These are phyloP conservation scores for Steinernema hermaphroditum DNA, from an alignment of 2,888 invertebrate genomes.

Conservation along the genomic window DNA sequence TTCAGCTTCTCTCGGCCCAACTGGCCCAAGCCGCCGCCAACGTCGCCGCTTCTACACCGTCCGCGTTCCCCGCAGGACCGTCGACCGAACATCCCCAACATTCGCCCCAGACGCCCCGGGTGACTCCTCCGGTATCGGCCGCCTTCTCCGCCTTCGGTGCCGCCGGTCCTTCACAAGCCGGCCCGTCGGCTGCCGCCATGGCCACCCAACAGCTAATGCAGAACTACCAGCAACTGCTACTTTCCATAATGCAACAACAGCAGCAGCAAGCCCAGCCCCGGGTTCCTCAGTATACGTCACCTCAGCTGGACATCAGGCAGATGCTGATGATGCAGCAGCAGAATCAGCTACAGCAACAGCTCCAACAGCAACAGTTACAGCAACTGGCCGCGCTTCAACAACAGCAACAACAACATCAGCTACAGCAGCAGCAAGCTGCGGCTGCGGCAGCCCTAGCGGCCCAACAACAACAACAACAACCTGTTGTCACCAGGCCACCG, in stretches of 20 bases:
- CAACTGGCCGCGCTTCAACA: not conserved
- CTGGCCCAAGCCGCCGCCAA: conserved; percentile 10
- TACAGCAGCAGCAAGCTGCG: conserved; percentile 24
- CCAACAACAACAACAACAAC: not conserved
- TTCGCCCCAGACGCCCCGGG: conserved; percentile 1
- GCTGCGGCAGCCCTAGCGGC: not conserved
- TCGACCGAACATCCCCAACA: not conserved
- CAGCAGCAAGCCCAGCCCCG: conserved; percentile 11
- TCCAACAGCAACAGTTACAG: not conserved
- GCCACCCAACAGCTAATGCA: not conserved
- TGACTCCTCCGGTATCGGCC: conserved; percentile 4
- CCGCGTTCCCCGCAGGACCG: not conserved
- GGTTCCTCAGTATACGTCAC: not conserved
- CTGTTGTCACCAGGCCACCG: not conserved
- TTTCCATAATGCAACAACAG: conserved; percentile 8
- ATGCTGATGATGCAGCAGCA: conserved; percentile 20
- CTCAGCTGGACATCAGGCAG: conserved; percentile 9
- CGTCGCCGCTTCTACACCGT: not conserved
- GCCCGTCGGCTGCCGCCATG: not conserved
- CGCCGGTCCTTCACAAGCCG: not conserved
- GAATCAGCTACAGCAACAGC: conserved; percentile 17
- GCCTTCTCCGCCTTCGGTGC: conserved; percentile 11
- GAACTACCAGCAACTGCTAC: not conserved
- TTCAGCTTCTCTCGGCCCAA: conserved; percentile 22
- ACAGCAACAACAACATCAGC: conserved; percentile 9